These are phyloP conservation scores for Mus minutoides DNA, from an alignment of 2,797 vertebrate species.

Conservation along the genomic window DNA sequence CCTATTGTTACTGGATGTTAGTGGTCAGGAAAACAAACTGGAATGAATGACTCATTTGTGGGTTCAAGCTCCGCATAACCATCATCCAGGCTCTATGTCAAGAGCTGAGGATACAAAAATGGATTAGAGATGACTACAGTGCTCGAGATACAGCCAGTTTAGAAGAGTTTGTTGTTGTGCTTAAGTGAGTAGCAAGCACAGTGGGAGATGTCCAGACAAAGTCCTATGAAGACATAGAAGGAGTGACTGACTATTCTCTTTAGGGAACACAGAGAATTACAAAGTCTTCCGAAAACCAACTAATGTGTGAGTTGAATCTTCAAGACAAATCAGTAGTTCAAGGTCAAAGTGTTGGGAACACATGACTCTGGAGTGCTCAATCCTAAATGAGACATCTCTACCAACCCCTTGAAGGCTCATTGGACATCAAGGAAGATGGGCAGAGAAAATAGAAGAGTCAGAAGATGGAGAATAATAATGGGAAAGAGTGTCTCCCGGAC, in stretches of 20 bases:
- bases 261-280: neutral
- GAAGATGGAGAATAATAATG: neutral
- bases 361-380: neutral
- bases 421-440: neutral
- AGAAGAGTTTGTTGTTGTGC: neutral
- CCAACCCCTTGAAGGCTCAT: neutral
- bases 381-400: neutral
- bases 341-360: neutral
- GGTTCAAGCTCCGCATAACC: neutral
- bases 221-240: neutral
- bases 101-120: neutral
- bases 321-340: neutral
- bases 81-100: constrained; percentile 19
- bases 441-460: neutral
- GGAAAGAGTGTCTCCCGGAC: neutral
- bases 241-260: neutral
- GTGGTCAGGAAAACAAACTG: constrained; percentile 22
- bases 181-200: neutral
- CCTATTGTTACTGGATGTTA: neutral
- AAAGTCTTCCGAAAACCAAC: neutral
- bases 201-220: neutral
- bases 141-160: neutral
- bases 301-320: neutral
- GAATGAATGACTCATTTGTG: constrained; percentile 23
- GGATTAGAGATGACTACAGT: neutral